Conservation (phyloP, 2,797 vertebrate species). For the Notoglanidium macrostoma region DNA sequence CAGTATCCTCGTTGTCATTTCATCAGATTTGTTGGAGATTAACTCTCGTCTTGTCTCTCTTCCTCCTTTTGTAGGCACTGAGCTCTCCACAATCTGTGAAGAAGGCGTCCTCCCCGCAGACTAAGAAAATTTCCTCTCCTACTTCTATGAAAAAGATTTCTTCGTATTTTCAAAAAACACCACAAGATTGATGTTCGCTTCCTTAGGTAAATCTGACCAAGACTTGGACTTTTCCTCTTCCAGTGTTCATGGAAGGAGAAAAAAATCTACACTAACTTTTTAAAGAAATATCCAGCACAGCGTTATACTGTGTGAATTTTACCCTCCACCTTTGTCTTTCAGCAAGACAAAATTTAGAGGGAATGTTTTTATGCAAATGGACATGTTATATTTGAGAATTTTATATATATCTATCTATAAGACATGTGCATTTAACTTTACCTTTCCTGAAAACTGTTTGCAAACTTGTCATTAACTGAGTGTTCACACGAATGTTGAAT, state of each 20-base stretch:
- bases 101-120: constrained; percentile 3
- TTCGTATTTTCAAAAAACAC: constrained; percentile 83
- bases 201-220: neutral
- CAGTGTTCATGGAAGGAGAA: neutral
- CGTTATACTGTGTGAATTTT: constrained; percentile 25
- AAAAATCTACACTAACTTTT: constrained; percentile 7
- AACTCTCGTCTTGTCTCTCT: neutral
- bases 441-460: constrained; percentile 31
- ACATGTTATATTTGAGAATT: constrained; percentile 24
- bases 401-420: neutral
- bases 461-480: neutral
- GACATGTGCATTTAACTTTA: neutral
- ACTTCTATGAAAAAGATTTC: constrained; percentile 91
- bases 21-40: neutral
- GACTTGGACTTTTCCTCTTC: neutral
- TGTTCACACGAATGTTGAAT: constrained; percentile 1
- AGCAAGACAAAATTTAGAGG: neutral
- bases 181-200: constrained; percentile 66
- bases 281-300: constrained; percentile 3
- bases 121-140: constrained; percentile 72
- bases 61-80: constrained; percentile 41
- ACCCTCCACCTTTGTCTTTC: neutral
- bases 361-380: constrained; percentile 11
- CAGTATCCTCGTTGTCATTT: neutral
- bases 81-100: constrained; percentile 25